phyloP scores from a whole-genome alignment of 1,140 invertebrate genomes.

The Eufriesea mexicana region DNA sequence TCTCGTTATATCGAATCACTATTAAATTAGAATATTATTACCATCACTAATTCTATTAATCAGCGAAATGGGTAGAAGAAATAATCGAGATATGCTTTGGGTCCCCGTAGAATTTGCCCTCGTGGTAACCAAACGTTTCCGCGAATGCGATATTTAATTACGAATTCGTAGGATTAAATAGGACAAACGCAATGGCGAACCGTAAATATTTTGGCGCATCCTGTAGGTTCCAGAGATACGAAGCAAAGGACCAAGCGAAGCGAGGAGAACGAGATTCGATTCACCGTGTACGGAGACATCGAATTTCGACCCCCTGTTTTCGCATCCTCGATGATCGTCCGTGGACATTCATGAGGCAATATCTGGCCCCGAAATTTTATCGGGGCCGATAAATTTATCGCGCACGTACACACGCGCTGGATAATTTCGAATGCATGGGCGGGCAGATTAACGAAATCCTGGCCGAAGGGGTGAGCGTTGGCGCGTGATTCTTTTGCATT shows the following conservation, averaged over 20 bases:
- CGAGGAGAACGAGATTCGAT: background rate
- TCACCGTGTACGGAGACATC: background rate
- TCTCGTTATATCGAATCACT: too few species aligned
- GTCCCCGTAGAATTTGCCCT: too few species aligned
- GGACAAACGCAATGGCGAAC: too few species aligned
- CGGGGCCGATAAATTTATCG: constrained; percentile 63
- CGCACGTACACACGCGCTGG: constrained; percentile 45
- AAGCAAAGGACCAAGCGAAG: background rate
- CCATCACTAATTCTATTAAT: too few species aligned
- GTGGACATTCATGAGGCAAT: constrained; percentile 26
- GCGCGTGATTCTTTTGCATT: constrained; percentile 67
- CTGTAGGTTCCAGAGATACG: too few species aligned
- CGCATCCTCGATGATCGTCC: background rate
- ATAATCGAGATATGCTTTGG: too few species aligned
- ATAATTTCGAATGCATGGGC: constrained; percentile 58
- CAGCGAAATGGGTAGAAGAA: too few species aligned
- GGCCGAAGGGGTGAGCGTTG: constrained; percentile 61
- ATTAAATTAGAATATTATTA: too few species aligned
- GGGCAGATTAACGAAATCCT: constrained; percentile 58
- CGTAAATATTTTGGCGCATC: too few species aligned
- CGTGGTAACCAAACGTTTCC: too few species aligned
- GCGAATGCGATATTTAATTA: too few species aligned
- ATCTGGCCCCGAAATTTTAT: constrained; percentile 52
- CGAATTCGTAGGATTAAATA: too few species aligned
- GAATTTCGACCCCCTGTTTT: background rate